A percentile compares a stretch with the other conserved stretches of the same genome.
These are phyloP conservation scores for Hirudinaria manillensis DNA, from an alignment of 2,888 invertebrate genomes.

Conservation along the genomic window DNA sequence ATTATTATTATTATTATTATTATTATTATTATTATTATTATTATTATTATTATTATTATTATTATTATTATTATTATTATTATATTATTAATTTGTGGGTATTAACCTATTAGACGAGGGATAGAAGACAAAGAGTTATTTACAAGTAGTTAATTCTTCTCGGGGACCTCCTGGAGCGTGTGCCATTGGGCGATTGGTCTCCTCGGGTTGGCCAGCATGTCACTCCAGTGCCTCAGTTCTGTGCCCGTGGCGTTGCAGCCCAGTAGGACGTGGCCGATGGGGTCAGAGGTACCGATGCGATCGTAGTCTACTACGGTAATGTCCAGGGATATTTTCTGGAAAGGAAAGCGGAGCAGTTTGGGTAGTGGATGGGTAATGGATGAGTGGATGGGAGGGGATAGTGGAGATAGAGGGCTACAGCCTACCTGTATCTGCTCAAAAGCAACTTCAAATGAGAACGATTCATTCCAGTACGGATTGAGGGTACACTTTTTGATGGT, in stretches of 20 bases:
- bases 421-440: conserved; percentile 99
- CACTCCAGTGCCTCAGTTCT: conserved; percentile 98
- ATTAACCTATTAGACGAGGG: too few relatives aligned
- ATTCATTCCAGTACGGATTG: conserved; percentile 99
- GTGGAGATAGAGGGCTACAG: neutral
- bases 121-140: neutral
- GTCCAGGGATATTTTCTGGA: conserved; percentile 94
- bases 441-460: conserved; percentile 99
- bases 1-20: too few relatives aligned
- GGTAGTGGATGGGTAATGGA: neutral
- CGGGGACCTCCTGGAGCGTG: conserved; percentile 90
- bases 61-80: too few relatives aligned
- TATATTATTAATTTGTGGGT: too few relatives aligned
- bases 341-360: neutral
- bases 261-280: conserved; percentile 85
- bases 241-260: conserved; percentile 98
- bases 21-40: too few relatives aligned
- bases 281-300: conserved; percentile 98
- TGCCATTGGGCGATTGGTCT: conserved; percentile 99
- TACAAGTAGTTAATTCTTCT: conserved; percentile 59
- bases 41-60: too few relatives aligned
- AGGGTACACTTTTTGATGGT: conserved; percentile 99
- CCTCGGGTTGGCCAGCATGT: conserved; percentile 97
- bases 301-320: conserved; percentile 99
- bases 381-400: neutral